Base-by-base conservation (phyloP, 1,140 invertebrate species). In the Schlechtendalia chinensis region DNA sequence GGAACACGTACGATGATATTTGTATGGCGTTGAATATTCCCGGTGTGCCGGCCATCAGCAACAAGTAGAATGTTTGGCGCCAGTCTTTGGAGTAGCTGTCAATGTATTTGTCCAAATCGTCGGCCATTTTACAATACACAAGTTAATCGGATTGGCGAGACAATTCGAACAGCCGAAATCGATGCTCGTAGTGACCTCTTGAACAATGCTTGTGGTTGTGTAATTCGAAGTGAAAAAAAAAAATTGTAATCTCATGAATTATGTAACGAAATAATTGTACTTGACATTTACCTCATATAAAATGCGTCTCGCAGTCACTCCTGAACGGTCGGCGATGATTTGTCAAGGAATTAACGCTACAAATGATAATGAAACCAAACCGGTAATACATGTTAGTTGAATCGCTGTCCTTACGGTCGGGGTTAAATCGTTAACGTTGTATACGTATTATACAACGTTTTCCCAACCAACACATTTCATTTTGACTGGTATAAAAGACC, bases 11-110 rank as follows among this genome's bases (percentile, higher is more conserved):
- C 0, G 87, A 87, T 50, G 88, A 86, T 6, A 89, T 88, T 83
- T 89, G 88, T 83, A 89, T 88, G 0, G 88, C 88, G 81, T 89
- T 88, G 56, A 89, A 84, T 29, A 89, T 86, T 14, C 88, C 87
- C 5, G 88, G 88, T 0, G 86, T 85, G 6, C 87, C 85, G 45
- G 87, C 86, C 5, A 89, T 83, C 47, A 88, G 84, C 77, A 89
- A 89, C 32, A 89, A 83, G 16, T 85, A 83, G 85, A 85, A 85
- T 69, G 85, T 85, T 24, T 75, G 82, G 14, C 84, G 84, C 10
- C 85, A 84, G n/a, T 82, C 65, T 17, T 67, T 54, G 6, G 82
- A 82, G 12, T 82, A 67, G 27, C 71, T 67, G 45, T 84, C 84
- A 29, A 84, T 67, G 17, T 83, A 82, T 22, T 32, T 63, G n/a